Evolutionary conservation across 2,113 vertebrate genomes (phyloP), one percentile per base, ranked within the genome.

Genomic region (Sebastes fasciatus): DNA sequence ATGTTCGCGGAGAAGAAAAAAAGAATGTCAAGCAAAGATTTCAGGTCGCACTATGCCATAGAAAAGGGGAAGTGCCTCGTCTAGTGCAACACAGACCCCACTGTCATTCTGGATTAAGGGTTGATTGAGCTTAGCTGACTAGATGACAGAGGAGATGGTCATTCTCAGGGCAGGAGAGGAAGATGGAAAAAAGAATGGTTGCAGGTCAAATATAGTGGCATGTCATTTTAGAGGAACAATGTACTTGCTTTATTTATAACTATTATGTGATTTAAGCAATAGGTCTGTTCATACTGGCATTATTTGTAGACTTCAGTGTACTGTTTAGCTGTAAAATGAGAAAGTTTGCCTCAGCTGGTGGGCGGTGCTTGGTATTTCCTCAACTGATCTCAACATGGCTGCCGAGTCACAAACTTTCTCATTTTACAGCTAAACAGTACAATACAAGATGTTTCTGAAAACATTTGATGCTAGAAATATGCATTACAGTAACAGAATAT

Each of bases 1-100:
- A 10, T 85, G 87, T 80, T 88, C n/a, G 49, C 11, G 63, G 72
- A 82, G 85, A 80, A 52, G 73, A 87, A 76, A 82, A 76, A 82
- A 91, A 84, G 79, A 91, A 92, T 90, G 88, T 86, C 88, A 89
- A 62, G 72, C 4, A 75, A 92, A 91, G 84, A 93, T 90, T 94
- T 94, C 75, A 88, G 84, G 89, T 91, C 54, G 42, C 76, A 85
- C 88, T 85, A 83, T 84, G 89, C 82, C 74, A 77, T 69, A 81
- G 81, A 82, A 82, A 77, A 86, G 80, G 58, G 90, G 89, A 82
- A 87, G 88, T 80, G 69, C 57, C 74, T 80, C 60, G 68, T 84
- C n/a, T 67, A 21, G 74, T 57, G 65, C 52, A 92, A 92, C 87
- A 94, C 92, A 91, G 90, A 85, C 74, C 60, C 72, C 78, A 82